phyloP scores from a whole-genome alignment of 1,140 invertebrate species.

The Rhynchophorus ferrugineus region DNA sequence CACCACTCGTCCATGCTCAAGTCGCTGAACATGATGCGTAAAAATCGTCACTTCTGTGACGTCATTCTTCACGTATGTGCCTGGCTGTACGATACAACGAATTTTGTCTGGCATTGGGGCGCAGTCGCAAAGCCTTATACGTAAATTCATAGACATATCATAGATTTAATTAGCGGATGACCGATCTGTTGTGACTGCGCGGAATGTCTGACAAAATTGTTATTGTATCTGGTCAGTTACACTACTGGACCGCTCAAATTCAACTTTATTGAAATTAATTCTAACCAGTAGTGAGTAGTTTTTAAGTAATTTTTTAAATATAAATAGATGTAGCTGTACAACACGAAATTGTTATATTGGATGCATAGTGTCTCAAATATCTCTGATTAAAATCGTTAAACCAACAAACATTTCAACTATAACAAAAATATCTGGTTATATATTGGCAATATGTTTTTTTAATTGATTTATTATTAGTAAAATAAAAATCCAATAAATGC shows the following conservation, averaged over 20 bases:
- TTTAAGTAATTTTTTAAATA: conserved; percentile 32
- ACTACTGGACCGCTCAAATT: conserved; percentile 36
- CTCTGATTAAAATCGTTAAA: too few relatives aligned
- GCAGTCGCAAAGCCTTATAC: conserved; percentile 11
- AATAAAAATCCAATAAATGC: too few relatives aligned
- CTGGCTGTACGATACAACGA: conserved; percentile 35
- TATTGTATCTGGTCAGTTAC: conserved; percentile 40
- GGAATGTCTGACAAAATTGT: conserved; percentile 34
- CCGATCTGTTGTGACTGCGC: too few relatives aligned
- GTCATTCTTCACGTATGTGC: conserved; percentile 64
- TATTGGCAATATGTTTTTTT: too few relatives aligned
- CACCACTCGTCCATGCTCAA: conserved; percentile 51
- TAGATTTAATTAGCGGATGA: too few relatives aligned
- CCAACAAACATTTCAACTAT: too few relatives aligned
- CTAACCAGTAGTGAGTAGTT: conserved; percentile 40
- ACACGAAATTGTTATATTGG: too few relatives aligned
- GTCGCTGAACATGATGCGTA: conserved; percentile 64
- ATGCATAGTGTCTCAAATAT: too few relatives aligned
- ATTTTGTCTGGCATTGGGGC: conserved; percentile 28
- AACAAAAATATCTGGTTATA: too few relatives aligned
- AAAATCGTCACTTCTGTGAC: conserved; percentile 72
- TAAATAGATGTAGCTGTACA: conserved; percentile 15
- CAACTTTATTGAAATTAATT: conserved; percentile 36
- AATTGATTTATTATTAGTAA: too few relatives aligned
- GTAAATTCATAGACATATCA: too few relatives aligned